These are phyloP conservation scores for Ichneumoninae sp. DNA, from an alignment of 2,888 invertebrate genomes.

Conservation along the genomic window DNA sequence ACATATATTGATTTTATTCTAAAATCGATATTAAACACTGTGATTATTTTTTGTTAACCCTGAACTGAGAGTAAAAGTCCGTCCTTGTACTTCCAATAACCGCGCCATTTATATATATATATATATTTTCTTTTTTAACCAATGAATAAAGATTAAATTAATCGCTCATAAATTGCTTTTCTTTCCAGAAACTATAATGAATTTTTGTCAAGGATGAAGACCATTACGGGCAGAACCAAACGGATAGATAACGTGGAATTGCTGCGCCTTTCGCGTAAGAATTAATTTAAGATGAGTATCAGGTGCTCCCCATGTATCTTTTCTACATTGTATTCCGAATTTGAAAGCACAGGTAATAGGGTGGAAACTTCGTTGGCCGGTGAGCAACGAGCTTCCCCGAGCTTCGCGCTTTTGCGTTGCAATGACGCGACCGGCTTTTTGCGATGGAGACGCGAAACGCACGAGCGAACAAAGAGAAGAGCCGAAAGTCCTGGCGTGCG, in stretches of 20 bases:
- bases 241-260: neutral
- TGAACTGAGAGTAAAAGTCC: too few species aligned
- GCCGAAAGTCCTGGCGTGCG: conserved; percentile 7
- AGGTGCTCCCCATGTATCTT: neutral
- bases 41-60: neutral
- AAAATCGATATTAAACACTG: neutral
- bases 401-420: neutral
- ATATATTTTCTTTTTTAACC: too few species aligned
- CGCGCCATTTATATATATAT: too few species aligned
- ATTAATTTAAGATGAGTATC: neutral
- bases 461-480: conserved; percentile 49
- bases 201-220: neutral
- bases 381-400: neutral
- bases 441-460: neutral
- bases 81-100: too few species aligned
- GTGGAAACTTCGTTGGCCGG: neutral
- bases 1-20: neutral
- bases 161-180: neutral
- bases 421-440: neutral
- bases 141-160: too few species aligned
- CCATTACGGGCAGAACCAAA: too few species aligned
- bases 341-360: neutral
- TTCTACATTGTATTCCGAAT: neutral
- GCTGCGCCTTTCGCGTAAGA: neutral
- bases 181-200: neutral